phyloP scores from a whole-genome alignment of 2,797 vertebrate species.

The Myripristis jacobus region DNA sequence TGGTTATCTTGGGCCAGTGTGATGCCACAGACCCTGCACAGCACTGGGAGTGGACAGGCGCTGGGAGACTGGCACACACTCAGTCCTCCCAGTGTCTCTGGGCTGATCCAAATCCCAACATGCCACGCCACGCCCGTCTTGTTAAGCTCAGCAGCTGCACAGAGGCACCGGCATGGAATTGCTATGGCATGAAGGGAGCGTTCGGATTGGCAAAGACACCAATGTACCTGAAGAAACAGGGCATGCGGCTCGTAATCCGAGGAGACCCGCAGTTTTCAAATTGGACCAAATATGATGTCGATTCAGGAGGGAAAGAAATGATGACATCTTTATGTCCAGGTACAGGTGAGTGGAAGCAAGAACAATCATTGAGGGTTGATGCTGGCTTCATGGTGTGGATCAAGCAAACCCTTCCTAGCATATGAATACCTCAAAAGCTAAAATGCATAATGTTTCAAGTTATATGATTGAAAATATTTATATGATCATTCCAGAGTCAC shows the following conservation, averaged over 20 bases:
- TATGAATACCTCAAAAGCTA: no score
- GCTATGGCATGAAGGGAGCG: conserved; percentile 77
- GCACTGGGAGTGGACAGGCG: conserved; percentile 86
- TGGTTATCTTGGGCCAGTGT: conserved; percentile 81
- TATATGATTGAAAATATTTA: no score
- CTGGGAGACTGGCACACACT: conserved; percentile 80
- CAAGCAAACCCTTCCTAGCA: no score
- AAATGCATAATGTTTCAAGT: no score
- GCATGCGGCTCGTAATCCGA: conserved; percentile 79
- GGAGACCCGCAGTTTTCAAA: conserved; percentile 80
- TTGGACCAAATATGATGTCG: conserved; percentile 85
- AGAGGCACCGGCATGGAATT: conserved; percentile 86
- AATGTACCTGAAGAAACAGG: conserved; percentile 88
- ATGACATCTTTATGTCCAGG: conserved; percentile 81
- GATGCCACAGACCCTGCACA: conserved; percentile 78
- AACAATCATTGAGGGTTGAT: neutral
- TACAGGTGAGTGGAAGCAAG: conserved; percentile 81
- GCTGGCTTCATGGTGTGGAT: no score
- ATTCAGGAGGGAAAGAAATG: conserved; percentile 68
- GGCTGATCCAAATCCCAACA: conserved; percentile 64
- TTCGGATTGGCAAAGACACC: conserved; percentile 82
- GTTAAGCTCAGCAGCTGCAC: conserved; percentile 73
- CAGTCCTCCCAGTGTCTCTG: conserved; percentile 84
- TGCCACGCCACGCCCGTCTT: conserved; percentile 74
- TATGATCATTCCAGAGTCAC: no score